Evolutionary conservation across 2,888 invertebrate species (phyloP).

Genomic region (Epirrhoe alternata): DNA sequence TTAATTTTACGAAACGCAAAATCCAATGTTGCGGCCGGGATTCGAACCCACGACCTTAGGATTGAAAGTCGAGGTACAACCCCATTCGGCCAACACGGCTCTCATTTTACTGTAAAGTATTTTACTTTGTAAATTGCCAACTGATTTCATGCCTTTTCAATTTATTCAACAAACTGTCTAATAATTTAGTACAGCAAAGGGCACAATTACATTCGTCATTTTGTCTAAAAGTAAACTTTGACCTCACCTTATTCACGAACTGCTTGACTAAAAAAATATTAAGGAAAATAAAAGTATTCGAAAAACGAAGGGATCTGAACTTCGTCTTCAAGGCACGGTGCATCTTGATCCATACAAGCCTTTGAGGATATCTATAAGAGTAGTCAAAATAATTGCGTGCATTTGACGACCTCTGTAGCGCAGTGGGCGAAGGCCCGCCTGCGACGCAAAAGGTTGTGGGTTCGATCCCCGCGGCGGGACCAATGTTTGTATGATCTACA

Average conservation of each 20-base stretch:
- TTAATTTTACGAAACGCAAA: no score
- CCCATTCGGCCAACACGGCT: neutral
- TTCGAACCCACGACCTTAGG: no score
- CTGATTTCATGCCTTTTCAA: slow-evolving; percentile 18
- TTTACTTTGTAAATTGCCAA: neutral
- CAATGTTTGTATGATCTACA: no score
- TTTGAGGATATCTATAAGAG: neutral
- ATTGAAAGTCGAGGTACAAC: no score
- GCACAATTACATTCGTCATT: slow-evolving; percentile 20
- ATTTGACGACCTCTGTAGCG: no score
- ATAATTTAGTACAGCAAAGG: slow-evolving; percentile 13
- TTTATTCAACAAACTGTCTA: slow-evolving; percentile 13
- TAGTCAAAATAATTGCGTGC: no score
- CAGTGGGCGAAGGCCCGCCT: no score
- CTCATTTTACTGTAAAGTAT: neutral
- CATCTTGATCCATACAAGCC: neutral
- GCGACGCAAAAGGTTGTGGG: no score
- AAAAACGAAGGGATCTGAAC: neutral
- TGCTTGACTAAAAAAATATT: neutral
- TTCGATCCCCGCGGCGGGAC: no score
- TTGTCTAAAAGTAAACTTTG: slow-evolving; percentile 11
- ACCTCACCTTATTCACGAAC: neutral
- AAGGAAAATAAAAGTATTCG: neutral
- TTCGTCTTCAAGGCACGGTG: neutral
- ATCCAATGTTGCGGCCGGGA: no score